Evolutionary conservation across 2,797 vertebrate species (phyloP), one percentile per base, ranked within the genome.

Genomic region (Microcaecilia unicolor): DNA sequence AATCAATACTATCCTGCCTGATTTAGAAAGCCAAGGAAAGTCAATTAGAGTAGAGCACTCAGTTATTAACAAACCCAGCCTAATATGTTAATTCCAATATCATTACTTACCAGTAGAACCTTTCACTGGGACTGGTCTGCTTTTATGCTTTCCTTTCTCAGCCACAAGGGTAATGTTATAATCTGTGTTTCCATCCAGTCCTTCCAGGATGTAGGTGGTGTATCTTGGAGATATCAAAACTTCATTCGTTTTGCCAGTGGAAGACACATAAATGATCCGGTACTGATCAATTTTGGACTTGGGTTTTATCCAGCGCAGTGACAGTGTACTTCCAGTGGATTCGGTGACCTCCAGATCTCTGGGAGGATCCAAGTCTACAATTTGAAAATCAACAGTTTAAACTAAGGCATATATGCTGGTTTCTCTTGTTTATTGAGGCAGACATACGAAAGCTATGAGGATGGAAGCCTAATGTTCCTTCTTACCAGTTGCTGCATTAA

Each of bases 401-500:
- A n/a, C n/a, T n/a, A n/a, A n/a, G n/a, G n/a, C n/a, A n/a, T n/a
- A n/a, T n/a, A n/a, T n/a, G n/a, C n/a, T n/a, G n/a, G n/a, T n/a
- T n/a, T n/a, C n/a, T n/a, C n/a, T n/a, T n/a, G n/a, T n/a, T n/a
- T n/a, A n/a, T n/a, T n/a, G n/a, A n/a, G n/a, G n/a, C n/a, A n/a
- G n/a, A n/a, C n/a, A n/a, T n/a, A n/a, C n/a, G n/a, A n/a, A n/a
- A n/a, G n/a, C n/a, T n/a, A n/a, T n/a, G n/a, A n/a, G n/a, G n/a
- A n/a, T n/a, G n/a, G n/a, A n/a, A n/a, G n/a, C n/a, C n/a, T n/a
- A n/a, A 3, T 4, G 7, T 38, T 20, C 10, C 1, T 7, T 31
- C 87, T 81, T 63, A 99, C 96, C 91, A 10, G 96, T 99, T 40
- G 91, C 92, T 5, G 88, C 87, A 0, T 98, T 99, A 52, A 93